Evolutionary conservation across 2,888 invertebrate species (phyloP).

Genomic region (Drosophila pseudotakahashii): DNA sequence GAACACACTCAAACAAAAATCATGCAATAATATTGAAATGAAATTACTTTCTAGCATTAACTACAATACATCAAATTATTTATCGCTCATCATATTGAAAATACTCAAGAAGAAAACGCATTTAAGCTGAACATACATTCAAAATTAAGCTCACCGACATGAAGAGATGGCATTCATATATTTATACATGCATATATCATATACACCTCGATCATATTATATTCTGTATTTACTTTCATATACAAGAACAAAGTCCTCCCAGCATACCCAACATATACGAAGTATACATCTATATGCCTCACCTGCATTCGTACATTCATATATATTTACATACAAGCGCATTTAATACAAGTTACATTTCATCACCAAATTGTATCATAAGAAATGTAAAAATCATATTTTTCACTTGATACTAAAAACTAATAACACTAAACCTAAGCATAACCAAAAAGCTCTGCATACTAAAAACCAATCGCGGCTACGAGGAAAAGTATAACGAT

Average conservation of each 20-base stretch:
- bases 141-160: conserved; percentile 69
- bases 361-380: conserved; percentile 45
- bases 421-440: conserved; percentile 27
- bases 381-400: conserved; percentile 54
- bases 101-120: conserved; percentile 36
- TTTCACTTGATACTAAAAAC: conserved; percentile 49
- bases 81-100: conserved; percentile 46
- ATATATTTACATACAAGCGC: conserved; percentile 47
- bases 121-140: conserved; percentile 50
- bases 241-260: conserved; percentile 51
- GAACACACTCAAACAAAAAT: conserved; percentile 42
- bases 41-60: conserved; percentile 68
- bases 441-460: conserved; percentile 49
- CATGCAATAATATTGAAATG: conserved; percentile 70
- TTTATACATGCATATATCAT: conserved; percentile 58
- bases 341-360: conserved; percentile 40
- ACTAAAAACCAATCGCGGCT: conserved; percentile 29
- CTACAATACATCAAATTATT: conserved; percentile 44
- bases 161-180: conserved; percentile 62
- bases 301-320: conserved; percentile 39
- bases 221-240: conserved; percentile 58
- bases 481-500: conserved; percentile 18
- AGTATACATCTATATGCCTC: conserved; percentile 44
- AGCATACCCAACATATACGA: conserved; percentile 43
- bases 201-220: conserved; percentile 55